Percentiles rank a stretch among this genome's conserved stretches.
Evolutionary conservation across 2,888 invertebrate genomes (phyloP).

Genomic region (Drosophila tripunctata): DNA sequence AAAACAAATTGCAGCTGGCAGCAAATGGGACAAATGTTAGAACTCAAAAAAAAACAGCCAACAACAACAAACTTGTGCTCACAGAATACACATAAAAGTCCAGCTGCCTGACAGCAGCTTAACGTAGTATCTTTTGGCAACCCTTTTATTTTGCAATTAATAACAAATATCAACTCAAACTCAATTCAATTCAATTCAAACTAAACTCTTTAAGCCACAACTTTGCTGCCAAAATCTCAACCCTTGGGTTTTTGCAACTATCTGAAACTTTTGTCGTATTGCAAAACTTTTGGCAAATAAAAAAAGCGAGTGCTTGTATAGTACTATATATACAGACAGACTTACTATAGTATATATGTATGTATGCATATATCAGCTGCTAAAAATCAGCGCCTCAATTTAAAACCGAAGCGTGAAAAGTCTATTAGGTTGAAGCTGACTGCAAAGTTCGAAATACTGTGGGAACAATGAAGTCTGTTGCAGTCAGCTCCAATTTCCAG

Average conservation of each 20-base stretch:
- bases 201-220: conserved; percentile 43
- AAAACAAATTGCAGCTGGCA: conserved; percentile 65
- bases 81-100: conserved; percentile 33
- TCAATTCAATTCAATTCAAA: conserved; percentile 26
- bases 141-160: conserved; percentile 69
- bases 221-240: background rate
- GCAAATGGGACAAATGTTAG: conserved; percentile 33
- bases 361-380: conserved; percentile 55
- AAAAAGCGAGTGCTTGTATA: conserved; percentile 31
- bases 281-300: conserved; percentile 69
- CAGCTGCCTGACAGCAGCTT: conserved; percentile 6
- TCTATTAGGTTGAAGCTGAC: conserved; percentile 68
- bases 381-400: conserved; percentile 76
- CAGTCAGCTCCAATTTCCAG: conserved; percentile 60
- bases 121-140: conserved; percentile 61
- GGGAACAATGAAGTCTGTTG: conserved; percentile 76
- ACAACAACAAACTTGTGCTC: background rate
- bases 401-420: conserved; percentile 78
- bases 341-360: conserved; percentile 12
- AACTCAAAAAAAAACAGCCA: background rate
- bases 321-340: conserved; percentile 19
- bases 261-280: conserved; percentile 54
- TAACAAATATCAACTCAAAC: conserved; percentile 60
- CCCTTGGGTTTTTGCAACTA: background rate
- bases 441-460: conserved; percentile 55